Evolutionary conservation across 37 sponge, comb jelly and placozoan species (phyloP).

Genomic region (Hormiphora californensis): DNA sequence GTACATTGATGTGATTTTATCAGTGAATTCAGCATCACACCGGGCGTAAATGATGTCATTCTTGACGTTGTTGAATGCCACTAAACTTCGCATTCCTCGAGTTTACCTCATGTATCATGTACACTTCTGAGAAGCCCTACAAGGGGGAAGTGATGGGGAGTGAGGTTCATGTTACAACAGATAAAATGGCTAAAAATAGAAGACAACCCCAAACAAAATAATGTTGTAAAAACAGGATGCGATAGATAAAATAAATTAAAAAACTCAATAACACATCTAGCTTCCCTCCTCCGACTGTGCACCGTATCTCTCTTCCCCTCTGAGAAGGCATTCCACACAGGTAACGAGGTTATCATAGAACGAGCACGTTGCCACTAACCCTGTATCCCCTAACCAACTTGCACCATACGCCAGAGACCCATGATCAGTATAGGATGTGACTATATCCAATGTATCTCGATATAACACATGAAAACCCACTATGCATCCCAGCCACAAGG

Average conservation of each 20-base stretch:
- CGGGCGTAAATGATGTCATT: slow-evolving; percentile 33
- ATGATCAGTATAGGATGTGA: slow-evolving; percentile 3
- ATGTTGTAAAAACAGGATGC: too few species aligned
- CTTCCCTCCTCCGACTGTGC: too few species aligned
- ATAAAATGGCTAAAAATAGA: too few species aligned
- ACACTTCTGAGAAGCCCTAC: too few species aligned
- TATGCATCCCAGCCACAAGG: slow-evolving; percentile 47
- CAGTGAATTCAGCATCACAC: slow-evolving; percentile 19
- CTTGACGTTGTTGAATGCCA: neutral
- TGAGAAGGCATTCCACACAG: too few species aligned
- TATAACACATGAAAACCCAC: slow-evolving; percentile 11
- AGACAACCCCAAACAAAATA: too few species aligned
- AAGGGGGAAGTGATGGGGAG: too few species aligned
- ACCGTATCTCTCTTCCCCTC: too few species aligned
- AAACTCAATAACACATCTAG: too few species aligned
- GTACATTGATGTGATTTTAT: neutral
- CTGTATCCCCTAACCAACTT: slow-evolving; percentile 5
- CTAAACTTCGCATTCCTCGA: slow-evolving; percentile 7
- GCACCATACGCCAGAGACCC: slow-evolving; percentile 31
- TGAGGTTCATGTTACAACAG: too few species aligned
- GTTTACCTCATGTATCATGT: too few species aligned
- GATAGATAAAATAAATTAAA: too few species aligned
- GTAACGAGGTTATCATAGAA: slow-evolving; percentile 45
- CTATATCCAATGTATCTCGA: neutral
- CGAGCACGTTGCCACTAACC: slow-evolving; percentile 45